Conservation (phyloP, 2,113 vertebrate species). For the Candoia aspera region DNA sequence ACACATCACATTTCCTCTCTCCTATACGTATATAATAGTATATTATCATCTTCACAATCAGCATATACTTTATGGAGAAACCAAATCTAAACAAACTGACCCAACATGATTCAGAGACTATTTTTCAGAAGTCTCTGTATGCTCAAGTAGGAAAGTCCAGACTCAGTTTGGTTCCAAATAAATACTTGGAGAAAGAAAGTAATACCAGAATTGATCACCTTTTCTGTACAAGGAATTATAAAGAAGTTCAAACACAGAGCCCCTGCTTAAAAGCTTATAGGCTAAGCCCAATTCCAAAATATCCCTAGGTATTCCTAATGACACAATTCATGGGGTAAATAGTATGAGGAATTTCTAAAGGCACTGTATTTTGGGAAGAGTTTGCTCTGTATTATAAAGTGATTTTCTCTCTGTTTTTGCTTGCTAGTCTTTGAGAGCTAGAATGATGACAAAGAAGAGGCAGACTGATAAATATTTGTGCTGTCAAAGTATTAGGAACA, state of each 20-base stretch:
- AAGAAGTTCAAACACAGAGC: background rate
- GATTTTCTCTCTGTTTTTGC: background rate
- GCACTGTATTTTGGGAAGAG: background rate
- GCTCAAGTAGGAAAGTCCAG: background rate
- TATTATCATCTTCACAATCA: background rate
- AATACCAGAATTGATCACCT: background rate
- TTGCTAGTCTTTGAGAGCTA: background rate
- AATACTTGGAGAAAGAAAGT: background rate
- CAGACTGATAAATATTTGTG: background rate
- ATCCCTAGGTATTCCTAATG: background rate
- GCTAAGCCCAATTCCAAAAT: background rate
- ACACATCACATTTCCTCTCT: background rate
- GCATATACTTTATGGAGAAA: background rate
- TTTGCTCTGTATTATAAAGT: background rate
- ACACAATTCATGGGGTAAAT: background rate
- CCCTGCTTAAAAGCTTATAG: background rate
- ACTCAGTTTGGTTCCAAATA: background rate
- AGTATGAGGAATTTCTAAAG: background rate
- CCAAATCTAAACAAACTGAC: background rate
- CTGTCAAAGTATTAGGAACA: background rate
- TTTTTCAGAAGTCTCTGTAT: background rate
- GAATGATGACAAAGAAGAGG: background rate
- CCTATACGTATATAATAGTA: background rate
- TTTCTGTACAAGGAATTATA: background rate
- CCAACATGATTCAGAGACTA: background rate